phyloP scores from a whole-genome alignment of 2,888 invertebrate species.

The Scaptomyza parva region DNA sequence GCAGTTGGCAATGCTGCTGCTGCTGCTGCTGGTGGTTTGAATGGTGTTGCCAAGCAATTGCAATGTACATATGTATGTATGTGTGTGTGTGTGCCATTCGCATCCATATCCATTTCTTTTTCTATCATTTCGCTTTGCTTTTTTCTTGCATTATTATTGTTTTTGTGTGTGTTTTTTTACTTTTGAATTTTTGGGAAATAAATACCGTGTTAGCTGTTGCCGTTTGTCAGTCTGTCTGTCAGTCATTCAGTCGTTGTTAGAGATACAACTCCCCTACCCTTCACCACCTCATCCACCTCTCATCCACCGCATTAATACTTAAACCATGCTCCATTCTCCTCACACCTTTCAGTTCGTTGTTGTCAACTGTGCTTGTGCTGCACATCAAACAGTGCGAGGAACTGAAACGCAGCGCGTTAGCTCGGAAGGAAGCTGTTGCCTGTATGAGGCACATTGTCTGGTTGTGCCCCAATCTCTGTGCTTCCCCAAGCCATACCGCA shows the following conservation, averaged over 20 bases:
- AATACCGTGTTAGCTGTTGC: slow-evolving; percentile 64
- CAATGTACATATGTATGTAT: too few relatives aligned
- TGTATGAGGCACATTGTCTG: slow-evolving; percentile 54
- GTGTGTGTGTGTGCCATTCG: slow-evolving; percentile 34
- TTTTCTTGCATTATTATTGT: neutral
- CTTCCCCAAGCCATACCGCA: neutral
- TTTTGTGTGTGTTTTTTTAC: slow-evolving; percentile 23
- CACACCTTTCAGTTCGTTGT: neutral
- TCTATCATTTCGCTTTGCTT: slow-evolving; percentile 19
- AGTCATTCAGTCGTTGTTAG: slow-evolving; percentile 33
- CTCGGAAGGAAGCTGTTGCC: slow-evolving; percentile 77
- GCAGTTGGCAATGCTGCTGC: slow-evolving; percentile 31
- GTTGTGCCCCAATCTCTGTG: neutral
- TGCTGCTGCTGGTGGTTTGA: slow-evolving; percentile 13
- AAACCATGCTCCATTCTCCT: neutral
- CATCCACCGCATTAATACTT: neutral
- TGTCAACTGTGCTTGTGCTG: slow-evolving; percentile 28
- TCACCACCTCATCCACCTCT: neutral
- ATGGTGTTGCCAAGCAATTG: slow-evolving; percentile 75
- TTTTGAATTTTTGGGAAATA: slow-evolving; percentile 71
- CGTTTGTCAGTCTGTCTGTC: slow-evolving; percentile 33
- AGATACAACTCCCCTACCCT: slow-evolving; percentile 17
- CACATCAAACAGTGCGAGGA: slow-evolving; percentile 59
- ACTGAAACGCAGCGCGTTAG: slow-evolving; percentile 57
- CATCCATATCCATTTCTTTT: slow-evolving; percentile 26